Percentiles rank a stretch among this genome's conserved stretches.
Conservation (phyloP, 2,888 invertebrate genomes). For the Baccha elongata region DNA sequence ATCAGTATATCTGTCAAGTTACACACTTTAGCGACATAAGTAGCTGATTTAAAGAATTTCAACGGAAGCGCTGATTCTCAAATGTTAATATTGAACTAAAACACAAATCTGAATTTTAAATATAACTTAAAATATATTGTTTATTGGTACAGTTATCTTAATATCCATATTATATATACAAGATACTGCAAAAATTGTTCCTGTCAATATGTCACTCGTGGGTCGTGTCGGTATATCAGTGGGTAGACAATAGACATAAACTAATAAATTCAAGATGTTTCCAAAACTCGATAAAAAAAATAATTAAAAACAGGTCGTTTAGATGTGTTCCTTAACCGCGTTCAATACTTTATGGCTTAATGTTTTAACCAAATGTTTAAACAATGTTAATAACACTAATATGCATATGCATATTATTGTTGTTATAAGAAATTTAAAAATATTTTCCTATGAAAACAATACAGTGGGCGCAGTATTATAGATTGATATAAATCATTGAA, state of each 20-base stretch:
- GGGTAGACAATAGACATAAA: slow-evolving; percentile 41
- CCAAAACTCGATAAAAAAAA: slow-evolving; percentile 19
- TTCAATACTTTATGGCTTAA: slow-evolving; percentile 46
- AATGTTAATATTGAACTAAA: no score
- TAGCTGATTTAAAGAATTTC: not conserved
- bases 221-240: not conserved
- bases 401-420: slow-evolving; percentile 18
- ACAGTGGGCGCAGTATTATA: slow-evolving; percentile 36
- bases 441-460: not conserved
- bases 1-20: not conserved
- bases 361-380: slow-evolving; percentile 38
- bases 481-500: slow-evolving; percentile 61
- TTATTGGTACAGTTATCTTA: not conserved
- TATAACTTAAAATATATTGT: not conserved
- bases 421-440: not conserved
- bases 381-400: slow-evolving; percentile 50
- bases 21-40: not conserved
- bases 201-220: not conserved
- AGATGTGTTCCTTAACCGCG: not conserved
- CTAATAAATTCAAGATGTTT: slow-evolving; percentile 50
- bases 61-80: not conserved
- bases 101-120: not conserved
- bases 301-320: slow-evolving; percentile 46
- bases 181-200: not conserved
- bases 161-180: no score